A percentile compares a stretch with the other conserved stretches of the same genome.
Conservation (phyloP, 2,888 invertebrate genomes). For the Hirtodrosophila trivittata region DNA sequence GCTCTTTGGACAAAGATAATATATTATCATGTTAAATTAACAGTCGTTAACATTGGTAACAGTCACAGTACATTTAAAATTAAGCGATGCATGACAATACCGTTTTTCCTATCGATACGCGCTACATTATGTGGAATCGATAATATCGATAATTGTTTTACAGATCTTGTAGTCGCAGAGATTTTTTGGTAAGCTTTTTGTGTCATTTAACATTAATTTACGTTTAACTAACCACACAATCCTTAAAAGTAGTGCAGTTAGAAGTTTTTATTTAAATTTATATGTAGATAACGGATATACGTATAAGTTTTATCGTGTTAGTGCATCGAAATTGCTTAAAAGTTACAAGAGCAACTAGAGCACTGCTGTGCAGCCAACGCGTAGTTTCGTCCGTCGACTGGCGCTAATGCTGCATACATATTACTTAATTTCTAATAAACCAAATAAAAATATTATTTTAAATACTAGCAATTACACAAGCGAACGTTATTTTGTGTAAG, state of each 20-base stretch:
- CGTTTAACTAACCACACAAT: background rate
- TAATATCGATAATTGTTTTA: slow-evolving; percentile 34
- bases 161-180: slow-evolving; percentile 57
- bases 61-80: background rate
- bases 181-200: slow-evolving; percentile 68
- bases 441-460: slow-evolving; percentile 2
- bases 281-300: background rate
- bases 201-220: slow-evolving; percentile 26
- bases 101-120: slow-evolving; percentile 2
- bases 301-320: background rate
- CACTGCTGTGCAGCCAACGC: slow-evolving; percentile 65
- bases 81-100: background rate
- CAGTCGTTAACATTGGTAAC: too few relatives aligned
- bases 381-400: slow-evolving; percentile 57
- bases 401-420: slow-evolving; percentile 28
- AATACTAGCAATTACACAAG: background rate
- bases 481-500: slow-evolving; percentile 9
- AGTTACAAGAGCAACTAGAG: slow-evolving; percentile 33
- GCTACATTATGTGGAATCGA: slow-evolving; percentile 18
- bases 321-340: background rate
- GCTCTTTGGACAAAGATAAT: too few relatives aligned
- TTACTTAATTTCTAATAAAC: slow-evolving; percentile 51
- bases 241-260: background rate
- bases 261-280: background rate
- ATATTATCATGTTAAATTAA: too few relatives aligned